phyloP scores from a whole-genome alignment of 2,888 invertebrate genomes.

The Pherbina coryleti region DNA sequence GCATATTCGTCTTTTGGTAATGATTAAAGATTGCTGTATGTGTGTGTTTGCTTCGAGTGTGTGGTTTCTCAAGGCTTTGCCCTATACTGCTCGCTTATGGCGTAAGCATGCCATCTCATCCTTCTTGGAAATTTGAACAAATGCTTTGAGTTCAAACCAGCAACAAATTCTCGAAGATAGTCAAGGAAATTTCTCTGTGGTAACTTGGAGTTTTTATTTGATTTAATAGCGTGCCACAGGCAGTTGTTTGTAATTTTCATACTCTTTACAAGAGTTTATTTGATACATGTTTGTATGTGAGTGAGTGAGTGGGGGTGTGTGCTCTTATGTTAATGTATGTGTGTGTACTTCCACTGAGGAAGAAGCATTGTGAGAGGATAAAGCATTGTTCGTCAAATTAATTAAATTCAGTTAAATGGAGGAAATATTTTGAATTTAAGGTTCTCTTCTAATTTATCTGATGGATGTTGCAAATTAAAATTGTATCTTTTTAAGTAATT shows the following conservation, averaged over 20 bases:
- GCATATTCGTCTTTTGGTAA: too few species aligned
- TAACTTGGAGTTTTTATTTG: background rate
- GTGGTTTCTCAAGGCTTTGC: background rate
- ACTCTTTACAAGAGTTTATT: too few species aligned
- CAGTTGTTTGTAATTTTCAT: conserved; percentile 1
- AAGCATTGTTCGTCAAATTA: background rate
- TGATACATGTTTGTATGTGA: too few species aligned
- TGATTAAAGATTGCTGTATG: too few species aligned
- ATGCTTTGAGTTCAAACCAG: background rate
- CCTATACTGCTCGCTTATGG: background rate
- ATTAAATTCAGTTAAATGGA: background rate
- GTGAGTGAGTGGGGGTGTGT: too few species aligned
- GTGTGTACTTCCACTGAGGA: too few species aligned
- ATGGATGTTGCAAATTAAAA: too few species aligned
- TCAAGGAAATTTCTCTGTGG: conserved; percentile 12
- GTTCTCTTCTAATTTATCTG: too few species aligned
- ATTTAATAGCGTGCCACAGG: background rate
- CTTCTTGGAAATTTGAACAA: background rate
- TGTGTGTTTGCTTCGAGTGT: too few species aligned
- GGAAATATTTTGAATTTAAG: background rate
- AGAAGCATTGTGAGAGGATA: background rate
- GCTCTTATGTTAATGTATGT: too few species aligned
- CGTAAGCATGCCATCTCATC: background rate
- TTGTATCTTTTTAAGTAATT: too few species aligned
- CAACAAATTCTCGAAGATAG: background rate